A percentile compares a stretch with the other conserved stretches of the same genome.
These are phyloP conservation scores for Temnothorax rugatulus DNA, from an alignment of 2,888 invertebrate genomes.

Conservation along the genomic window DNA sequence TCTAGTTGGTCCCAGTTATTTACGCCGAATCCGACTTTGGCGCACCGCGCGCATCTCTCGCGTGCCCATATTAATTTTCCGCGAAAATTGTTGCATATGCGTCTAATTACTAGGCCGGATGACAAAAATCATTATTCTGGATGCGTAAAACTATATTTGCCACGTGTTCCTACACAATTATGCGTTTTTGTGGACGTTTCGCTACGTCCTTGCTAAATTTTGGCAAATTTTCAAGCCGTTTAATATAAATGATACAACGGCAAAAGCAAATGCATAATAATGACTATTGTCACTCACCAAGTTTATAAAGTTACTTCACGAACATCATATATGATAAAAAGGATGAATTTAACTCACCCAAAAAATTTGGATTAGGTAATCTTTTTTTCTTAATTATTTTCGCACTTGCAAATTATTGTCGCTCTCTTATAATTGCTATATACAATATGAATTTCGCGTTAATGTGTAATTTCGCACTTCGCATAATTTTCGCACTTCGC, in stretches of 20 bases:
- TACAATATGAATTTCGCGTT: background rate
- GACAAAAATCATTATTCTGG: constrained; percentile 21
- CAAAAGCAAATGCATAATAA: background rate
- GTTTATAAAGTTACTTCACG: background rate
- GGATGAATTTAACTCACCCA: background rate
- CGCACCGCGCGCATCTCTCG: background rate
- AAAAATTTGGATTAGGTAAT: background rate
- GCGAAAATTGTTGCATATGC: constrained; percentile 42
- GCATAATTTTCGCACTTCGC: no score
- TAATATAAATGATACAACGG: constrained; percentile 33
- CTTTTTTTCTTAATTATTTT: constrained; percentile 13
- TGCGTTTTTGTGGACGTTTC: no score
- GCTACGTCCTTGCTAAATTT: constrained; percentile 14
- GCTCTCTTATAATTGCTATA: background rate
- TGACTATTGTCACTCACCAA: background rate
- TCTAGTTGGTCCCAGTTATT: constrained; percentile 45
- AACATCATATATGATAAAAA: background rate
- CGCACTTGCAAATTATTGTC: background rate
- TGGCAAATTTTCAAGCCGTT: constrained; percentile 27
- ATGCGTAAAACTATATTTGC: constrained; percentile 4
- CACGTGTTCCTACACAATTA: background rate
- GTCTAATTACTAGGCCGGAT: constrained; percentile 25
- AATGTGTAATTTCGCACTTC: background rate
- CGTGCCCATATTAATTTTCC: constrained; percentile 30
- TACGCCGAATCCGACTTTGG: constrained; percentile 26